These are phyloP conservation scores for Luscinia megarhynchos DNA, from an alignment of 2,797 vertebrate species.

Conservation along the genomic window DNA sequence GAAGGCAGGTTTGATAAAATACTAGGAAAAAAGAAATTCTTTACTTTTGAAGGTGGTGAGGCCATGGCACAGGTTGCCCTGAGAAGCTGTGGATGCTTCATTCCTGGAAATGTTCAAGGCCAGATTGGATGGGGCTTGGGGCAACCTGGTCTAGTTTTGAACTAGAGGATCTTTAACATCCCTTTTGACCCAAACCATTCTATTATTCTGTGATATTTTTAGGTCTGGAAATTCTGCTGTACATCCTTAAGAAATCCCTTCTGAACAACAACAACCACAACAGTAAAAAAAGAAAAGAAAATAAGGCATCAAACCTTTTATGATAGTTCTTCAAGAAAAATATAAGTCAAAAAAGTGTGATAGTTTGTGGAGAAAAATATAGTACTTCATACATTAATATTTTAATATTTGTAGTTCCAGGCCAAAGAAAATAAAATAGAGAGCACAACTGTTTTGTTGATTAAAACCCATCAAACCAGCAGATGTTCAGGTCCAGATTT, in stretches of 20 bases:
- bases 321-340: background rate
- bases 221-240: background rate
- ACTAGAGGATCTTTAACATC: background rate
- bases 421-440: background rate
- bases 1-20: too few species aligned
- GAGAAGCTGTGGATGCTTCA: background rate
- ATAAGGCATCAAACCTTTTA: background rate
- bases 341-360: fast-evolving
- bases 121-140: background rate
- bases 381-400: background rate
- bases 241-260: background rate
- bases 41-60: background rate
- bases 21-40: background rate
- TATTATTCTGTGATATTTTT: background rate
- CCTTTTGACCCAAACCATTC: background rate
- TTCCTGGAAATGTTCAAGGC: background rate
- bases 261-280: background rate
- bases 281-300: background rate
- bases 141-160: fast-evolving
- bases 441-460: background rate
- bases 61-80: background rate
- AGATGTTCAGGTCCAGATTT: background rate
- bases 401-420: background rate
- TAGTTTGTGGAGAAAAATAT: background rate
- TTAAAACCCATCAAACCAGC: background rate